Base-by-base conservation (phyloP, 2,797 vertebrate species). In the Spinibarbus caldwelli region DNA sequence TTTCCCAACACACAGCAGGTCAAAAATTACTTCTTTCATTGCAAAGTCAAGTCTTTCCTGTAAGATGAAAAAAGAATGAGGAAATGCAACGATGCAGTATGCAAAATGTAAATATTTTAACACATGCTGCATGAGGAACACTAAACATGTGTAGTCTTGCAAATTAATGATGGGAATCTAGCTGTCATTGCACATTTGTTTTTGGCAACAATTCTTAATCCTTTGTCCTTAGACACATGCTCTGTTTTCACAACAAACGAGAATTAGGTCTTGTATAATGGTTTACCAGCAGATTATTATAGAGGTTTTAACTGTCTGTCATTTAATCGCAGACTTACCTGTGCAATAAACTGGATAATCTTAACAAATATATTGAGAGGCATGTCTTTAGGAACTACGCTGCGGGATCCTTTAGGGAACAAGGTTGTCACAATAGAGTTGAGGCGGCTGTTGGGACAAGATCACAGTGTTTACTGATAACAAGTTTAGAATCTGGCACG, bases 281-380 rank as follows among this genome's bases (percentile, higher is more conserved):
- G 29, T 38, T 47, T 64, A 75, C 38, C 31, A 26, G 34, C 8
- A n/a, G 64, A 59, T 78, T 67, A 23, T 43, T 26, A 75, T 1
- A 23, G 15, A 10, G 47, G 26, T 70, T 6, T 34, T 66, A 9
- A 10, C 78, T 52, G 36, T 23, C 17, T 70, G 21, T 34, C 19
- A 47, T 71, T 57, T n/a, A 6, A 71, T 11, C 21, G 23, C 4
- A 62, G 73, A 59, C 68, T 64, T 77, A 97, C 98, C 97, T 99
- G 98, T 86, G 98, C 98, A 90, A 99, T 99, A 92, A 99, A 99
- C 93, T 99, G 98, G 92, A 99, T 99, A 86, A 99, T 99, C 92
- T 99, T 99, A 92, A 99, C 97, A 85, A 99, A 99, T 90, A 99
- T 99, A 89, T 99, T 99, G 19, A 99, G 96, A 52, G 98, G 98